Conservation (phyloP, 2,113 vertebrate genomes). For the Daphoenositta chrysoptera region DNA sequence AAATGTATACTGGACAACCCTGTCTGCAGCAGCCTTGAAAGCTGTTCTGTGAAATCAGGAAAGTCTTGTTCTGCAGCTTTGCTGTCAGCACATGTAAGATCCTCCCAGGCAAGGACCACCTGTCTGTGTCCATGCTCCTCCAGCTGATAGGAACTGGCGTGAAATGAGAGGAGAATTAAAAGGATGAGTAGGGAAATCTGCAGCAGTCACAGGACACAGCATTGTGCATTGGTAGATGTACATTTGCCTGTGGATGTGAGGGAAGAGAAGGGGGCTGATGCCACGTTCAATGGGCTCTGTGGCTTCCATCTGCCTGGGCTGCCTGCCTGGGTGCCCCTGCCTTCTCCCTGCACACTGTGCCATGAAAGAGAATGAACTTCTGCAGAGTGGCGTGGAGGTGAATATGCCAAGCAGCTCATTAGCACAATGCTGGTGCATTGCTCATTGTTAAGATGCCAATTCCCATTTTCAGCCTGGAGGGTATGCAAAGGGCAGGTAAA, state of each 20-base stretch:
- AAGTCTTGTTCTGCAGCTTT: not conserved
- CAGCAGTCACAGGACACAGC: fast-evolving
- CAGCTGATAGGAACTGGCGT: fast-evolving
- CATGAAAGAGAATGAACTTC: not conserved
- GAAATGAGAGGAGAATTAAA: not conserved
- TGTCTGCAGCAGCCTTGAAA: not conserved
- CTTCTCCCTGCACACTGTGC: not conserved
- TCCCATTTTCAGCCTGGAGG: not conserved
- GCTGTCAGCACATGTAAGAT: not conserved
- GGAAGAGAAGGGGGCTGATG: not conserved
- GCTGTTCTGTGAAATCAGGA: not conserved
- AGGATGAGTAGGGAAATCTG: not conserved
- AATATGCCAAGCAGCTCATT: not conserved
- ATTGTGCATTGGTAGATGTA: not conserved
- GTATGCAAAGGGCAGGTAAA: conserved; percentile 41
- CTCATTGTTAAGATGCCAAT: not conserved
- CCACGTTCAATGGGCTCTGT: not conserved
- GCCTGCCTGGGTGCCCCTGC: not conserved
- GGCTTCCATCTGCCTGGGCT: not conserved
- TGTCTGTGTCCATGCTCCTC: not conserved
- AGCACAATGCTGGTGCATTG: not conserved
- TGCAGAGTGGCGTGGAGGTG: not conserved
- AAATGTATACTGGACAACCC: not conserved
- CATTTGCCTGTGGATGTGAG: not conserved
- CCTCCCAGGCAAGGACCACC: not conserved